A percentile compares a stretch with the other conserved stretches of the same genome.
Conservation (phyloP, 2,888 invertebrate species). For the Heliconius aoede region DNA sequence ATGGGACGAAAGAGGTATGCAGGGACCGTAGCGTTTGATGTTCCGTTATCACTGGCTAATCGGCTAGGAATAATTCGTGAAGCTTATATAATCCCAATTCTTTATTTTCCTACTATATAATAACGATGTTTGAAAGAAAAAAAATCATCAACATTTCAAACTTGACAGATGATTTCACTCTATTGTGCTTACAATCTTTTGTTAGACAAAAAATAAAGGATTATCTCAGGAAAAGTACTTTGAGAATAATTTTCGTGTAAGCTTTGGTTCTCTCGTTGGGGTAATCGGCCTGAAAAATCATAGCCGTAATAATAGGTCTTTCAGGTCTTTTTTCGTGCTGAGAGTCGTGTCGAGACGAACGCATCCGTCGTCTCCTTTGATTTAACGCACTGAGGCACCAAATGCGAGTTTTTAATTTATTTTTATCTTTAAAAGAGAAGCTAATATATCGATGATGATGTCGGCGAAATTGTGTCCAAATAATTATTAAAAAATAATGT, state of each 20-base stretch:
- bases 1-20: too few species aligned
- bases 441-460: too few species aligned
- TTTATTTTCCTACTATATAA: neutral
- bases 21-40: too few species aligned
- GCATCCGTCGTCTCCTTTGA: constrained; percentile 12
- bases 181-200: constrained; percentile 30
- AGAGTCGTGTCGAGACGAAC: neutral
- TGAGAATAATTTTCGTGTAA: constrained; percentile 34
- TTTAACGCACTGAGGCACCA: neutral
- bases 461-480: too few species aligned
- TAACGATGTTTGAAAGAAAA: neutral
- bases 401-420: neutral
- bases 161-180: constrained; percentile 13
- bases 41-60: too few species aligned
- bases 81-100: neutral
- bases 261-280: constrained; percentile 19
- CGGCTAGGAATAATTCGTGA: too few species aligned
- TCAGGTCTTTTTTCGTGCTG: constrained; percentile 5
- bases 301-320: constrained; percentile 37
- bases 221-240: constrained; percentile 28
- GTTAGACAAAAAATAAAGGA: constrained; percentile 41
- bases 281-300: constrained; percentile 36
- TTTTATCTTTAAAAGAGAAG: neutral
- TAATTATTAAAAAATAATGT: too few species aligned
- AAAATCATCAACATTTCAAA: neutral